Base-by-base conservation (phyloP, 2,797 vertebrate species). In the Fistularia commersonii region DNA sequence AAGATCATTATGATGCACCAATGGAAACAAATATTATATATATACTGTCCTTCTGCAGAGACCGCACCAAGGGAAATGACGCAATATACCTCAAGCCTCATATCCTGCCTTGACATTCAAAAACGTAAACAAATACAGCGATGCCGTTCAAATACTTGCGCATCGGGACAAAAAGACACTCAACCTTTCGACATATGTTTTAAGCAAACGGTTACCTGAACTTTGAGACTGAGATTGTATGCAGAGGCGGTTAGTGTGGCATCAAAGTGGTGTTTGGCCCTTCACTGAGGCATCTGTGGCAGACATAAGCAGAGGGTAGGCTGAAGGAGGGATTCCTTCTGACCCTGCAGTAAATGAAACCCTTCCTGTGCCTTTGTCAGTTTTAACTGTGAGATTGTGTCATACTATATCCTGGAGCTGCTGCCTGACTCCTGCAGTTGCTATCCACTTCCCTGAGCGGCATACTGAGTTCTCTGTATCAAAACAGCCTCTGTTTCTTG, bases 341-440 rank as follows among this genome's bases (percentile, higher is more conserved):
- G 79, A 87, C 84, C 85, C 72, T 55, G 76, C 50, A 61, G 83
- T 87, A 87, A 89, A 87, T 88, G 76, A 89, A 90, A 87, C 77
- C 79, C 80, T 6, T 84, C 82, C 84, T 68, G 76, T 82, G 83
- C 84, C 83, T 87, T 88, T 91, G 85, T 86, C 72, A 81, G 74
- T 81, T 86, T 82, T 81, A 82, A 77, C 79, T 66, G 68, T 73
- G 78, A 77, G 81, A 79, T 77, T 72, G 81, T 82, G 74, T 84
- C 72, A 54, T 66, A 49, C 76, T 38, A 33, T 51, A 56, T 12
- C 8, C 60, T 46, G 51, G 71, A 61, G 68, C 66, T 55, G 72
- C 75, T 58, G 63, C 61, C 63, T 57, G 63, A 47, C 64, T 82
- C 75, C 65, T 56, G 70, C 77, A 51, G 71, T 80, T 72, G 35